Evolutionary conservation across 30 jellyfish, hydroid and myxozoan genomes (phyloP).

Genomic region (Hydractinia echinata): DNA sequence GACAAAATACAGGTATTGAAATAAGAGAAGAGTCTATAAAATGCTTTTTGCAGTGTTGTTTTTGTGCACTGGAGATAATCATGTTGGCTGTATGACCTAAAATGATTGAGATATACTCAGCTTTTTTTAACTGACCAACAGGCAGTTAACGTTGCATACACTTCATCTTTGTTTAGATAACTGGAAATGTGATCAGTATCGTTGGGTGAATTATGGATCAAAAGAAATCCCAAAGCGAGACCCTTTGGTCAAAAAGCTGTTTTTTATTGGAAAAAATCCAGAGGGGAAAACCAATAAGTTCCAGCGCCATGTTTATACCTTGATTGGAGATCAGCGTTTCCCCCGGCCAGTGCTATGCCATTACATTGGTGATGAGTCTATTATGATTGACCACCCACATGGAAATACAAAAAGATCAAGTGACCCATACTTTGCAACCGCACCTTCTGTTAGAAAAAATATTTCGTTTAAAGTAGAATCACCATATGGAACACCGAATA

Average conservation of each 20-base stretch:
- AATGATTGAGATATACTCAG: too few species aligned
- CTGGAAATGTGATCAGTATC: constrained; percentile 90
- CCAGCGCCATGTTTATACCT: constrained; percentile 84
- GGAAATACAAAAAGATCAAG: constrained; percentile 67
- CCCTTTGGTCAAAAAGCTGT: constrained; percentile 77
- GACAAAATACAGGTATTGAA: too few species aligned
- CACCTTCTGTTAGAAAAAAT: constrained; percentile 84
- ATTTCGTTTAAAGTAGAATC: constrained; percentile 45
- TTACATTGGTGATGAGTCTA: constrained; percentile 74
- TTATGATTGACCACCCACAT: constrained; percentile 87
- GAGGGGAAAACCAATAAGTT: constrained; percentile 84
- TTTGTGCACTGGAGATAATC: too few species aligned
- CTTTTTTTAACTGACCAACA: too few species aligned
- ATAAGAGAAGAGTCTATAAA: too few species aligned
- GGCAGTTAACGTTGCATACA: neutral
- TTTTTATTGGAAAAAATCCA: constrained; percentile 70
- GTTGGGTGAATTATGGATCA: constrained; percentile 92
- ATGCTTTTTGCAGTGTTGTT: too few species aligned
- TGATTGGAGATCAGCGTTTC: constrained; percentile 78
- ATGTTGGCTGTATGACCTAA: too few species aligned
- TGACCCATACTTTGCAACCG: constrained; percentile 74
- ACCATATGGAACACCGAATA: constrained; percentile 45
- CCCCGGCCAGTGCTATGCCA: constrained; percentile 84
- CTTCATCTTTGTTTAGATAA: constrained; percentile 38
- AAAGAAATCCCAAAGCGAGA: constrained; percentile 89